phyloP scores from a whole-genome alignment of 2,797 vertebrate species.

The Sebastes trivittatus region DNA sequence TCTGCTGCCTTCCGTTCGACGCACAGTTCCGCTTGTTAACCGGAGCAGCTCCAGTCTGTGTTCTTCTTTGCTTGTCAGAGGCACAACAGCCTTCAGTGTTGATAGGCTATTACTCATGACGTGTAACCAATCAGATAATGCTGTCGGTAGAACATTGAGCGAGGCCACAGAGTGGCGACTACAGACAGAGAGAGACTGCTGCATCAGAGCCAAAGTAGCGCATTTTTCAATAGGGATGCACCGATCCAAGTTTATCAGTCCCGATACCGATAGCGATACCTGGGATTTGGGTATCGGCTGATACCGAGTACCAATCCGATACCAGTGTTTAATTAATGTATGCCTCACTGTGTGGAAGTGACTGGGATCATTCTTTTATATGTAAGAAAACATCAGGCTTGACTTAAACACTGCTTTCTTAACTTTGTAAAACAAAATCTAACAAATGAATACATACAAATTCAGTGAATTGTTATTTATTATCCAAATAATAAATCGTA shows the following conservation, averaged over 20 bases:
- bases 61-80: background rate
- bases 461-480: too few species aligned
- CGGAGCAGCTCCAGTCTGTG: background rate
- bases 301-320: too few species aligned
- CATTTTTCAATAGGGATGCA: background rate
- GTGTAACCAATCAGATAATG: background rate
- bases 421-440: too few species aligned
- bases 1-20: background rate
- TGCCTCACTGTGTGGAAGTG: too few species aligned
- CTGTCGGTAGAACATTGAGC: background rate
- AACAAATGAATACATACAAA: too few species aligned
- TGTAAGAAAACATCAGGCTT: too few species aligned
- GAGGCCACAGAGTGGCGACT: background rate
- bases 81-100: background rate
- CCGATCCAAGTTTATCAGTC: background rate
- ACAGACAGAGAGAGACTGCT: background rate
- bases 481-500: too few species aligned
- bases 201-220: background rate
- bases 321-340: too few species aligned
- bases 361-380: too few species aligned
- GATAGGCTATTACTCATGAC: background rate
- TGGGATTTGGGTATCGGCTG: background rate
- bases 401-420: too few species aligned
- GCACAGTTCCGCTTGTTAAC: background rate
- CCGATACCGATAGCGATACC: background rate